Conservation (phyloP, 2,113 vertebrate genomes). For the Ciconia maguari region DNA sequence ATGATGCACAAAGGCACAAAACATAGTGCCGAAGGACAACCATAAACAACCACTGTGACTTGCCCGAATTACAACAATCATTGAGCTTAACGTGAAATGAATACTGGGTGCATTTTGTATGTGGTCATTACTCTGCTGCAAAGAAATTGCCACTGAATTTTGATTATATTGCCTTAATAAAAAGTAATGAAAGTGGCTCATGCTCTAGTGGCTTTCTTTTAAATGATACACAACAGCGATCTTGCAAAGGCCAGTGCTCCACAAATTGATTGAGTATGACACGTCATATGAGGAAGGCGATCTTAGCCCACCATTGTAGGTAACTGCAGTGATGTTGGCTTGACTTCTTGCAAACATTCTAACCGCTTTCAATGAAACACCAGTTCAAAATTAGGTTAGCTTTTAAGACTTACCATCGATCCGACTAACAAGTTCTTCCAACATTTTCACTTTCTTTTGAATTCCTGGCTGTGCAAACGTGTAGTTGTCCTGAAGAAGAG, state of each 20-base stretch:
- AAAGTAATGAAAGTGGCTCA: conserved; percentile 64
- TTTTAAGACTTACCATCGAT: conserved; percentile 88
- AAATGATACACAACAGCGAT: conserved; percentile 8
- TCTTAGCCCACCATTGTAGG: not conserved
- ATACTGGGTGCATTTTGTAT: conserved; percentile 50
- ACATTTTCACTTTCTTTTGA: conserved; percentile 93
- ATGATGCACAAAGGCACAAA: conserved; percentile 51
- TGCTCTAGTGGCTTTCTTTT: conserved; percentile 44
- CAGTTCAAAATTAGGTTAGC: not conserved
- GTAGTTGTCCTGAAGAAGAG: conserved; percentile 89
- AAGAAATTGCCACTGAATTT: conserved; percentile 65
- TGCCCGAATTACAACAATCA: conserved; percentile 31
- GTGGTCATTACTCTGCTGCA: conserved; percentile 48
- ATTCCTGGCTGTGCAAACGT: conserved; percentile 98
- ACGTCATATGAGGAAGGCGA: not conserved
- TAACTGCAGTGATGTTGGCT: not conserved
- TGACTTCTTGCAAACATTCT: not conserved
- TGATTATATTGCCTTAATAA: conserved; percentile 64
- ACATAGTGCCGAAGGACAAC: conserved; percentile 44
- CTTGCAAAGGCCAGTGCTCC: conserved; percentile 27
- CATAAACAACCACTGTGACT: conserved; percentile 44
- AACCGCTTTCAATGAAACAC: not conserved
- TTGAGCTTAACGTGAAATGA: conserved; percentile 51
- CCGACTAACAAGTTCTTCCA: conserved; percentile 94
- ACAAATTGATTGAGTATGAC: conserved; percentile 1